Base-by-base conservation (phyloP, 2,888 invertebrate genomes). In the Scaeva pyrastri region DNA sequence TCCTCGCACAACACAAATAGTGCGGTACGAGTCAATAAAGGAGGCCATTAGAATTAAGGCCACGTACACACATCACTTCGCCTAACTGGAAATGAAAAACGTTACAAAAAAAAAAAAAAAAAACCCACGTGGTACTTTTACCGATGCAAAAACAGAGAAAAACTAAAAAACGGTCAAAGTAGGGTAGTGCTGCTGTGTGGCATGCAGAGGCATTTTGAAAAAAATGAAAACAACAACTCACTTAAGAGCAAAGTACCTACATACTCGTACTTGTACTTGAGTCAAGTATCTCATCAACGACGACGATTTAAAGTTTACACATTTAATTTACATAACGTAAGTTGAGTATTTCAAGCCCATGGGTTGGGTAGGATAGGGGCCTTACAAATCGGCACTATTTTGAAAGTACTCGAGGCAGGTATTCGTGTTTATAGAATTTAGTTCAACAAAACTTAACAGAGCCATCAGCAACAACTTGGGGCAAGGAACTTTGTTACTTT, bases 31-130 rank as follows among this genome's bases (percentile, higher is more conserved):
- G 79, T 43, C 74, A 50, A 70, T 70, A 78, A 85, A 86, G 70
- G 68, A 82, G 86, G 86, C 77, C 86, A 86, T 86, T 78, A 78
- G 82, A 86, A 86, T 86, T 86, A 86, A 82, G 86, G 58, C 74
- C 86, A 48, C 82, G 82, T 78, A 31, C 8, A 58, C 64, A 23
- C 68, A 60, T 31, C 48, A 66, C 50, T 52, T 39, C 31, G 31
- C 31, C 58, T 16, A 52, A 52, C 36, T 41, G 8, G 16, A 26
- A 48, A 48, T 55, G 8, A 7, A 31, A 31, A 31, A 31, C 2
- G 1, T 31, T 31, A 5, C 31, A 14, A 23, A 23, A 52, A 26
- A 52, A 52, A 56, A 56, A 11, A 36, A 41, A 70, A 55, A 45
- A 48, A 58, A 45, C 58, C 68, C 36, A 16, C 21, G 19, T n/a